phyloP scores from a whole-genome alignment of 1,140 invertebrate species.

The Bemisia tabaci region DNA sequence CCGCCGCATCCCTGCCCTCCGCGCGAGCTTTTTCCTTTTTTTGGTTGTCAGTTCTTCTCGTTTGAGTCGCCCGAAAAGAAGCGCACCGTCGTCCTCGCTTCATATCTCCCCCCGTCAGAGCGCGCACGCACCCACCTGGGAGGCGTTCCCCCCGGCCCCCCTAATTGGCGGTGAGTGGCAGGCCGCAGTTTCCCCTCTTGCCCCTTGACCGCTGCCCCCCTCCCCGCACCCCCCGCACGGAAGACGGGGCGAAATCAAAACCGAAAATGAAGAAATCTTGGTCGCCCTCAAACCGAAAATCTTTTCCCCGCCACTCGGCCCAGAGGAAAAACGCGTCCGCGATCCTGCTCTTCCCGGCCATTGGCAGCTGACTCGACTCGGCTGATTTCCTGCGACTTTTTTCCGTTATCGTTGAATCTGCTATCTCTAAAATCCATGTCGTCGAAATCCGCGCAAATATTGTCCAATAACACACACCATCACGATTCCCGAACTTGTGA shows the following conservation, averaged over 20 bases:
- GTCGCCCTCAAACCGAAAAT: conserved; percentile 16
- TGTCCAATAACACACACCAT: no score
- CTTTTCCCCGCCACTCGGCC: conserved; percentile 25
- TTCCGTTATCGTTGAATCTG: not conserved
- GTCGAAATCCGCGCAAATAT: no score
- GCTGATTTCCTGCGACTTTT: no score
- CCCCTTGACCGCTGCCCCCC: not conserved
- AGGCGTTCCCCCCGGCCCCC: conserved; percentile 2
- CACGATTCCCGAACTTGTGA: no score
- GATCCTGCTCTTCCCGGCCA: no score
- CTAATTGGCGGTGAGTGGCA: conserved; percentile 13
- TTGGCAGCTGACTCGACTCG: no score
- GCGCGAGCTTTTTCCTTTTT: no score
- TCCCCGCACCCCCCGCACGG: not conserved
- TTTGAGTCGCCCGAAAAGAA: conserved; percentile 13
- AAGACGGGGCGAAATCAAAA: not conserved
- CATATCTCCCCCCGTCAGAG: not conserved
- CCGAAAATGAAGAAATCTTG: conserved; percentile 2
- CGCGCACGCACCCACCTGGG: not conserved
- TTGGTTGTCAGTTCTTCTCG: conserved; percentile 19
- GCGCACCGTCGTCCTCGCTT: not conserved
- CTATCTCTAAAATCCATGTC: conserved; percentile 20
- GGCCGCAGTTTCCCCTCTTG: conserved; percentile 7
- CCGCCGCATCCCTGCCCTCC: no score
- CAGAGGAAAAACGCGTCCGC: conserved; percentile 27